phyloP scores from a whole-genome alignment of 2,797 vertebrate genomes.

The Sandelia bainsii region DNA sequence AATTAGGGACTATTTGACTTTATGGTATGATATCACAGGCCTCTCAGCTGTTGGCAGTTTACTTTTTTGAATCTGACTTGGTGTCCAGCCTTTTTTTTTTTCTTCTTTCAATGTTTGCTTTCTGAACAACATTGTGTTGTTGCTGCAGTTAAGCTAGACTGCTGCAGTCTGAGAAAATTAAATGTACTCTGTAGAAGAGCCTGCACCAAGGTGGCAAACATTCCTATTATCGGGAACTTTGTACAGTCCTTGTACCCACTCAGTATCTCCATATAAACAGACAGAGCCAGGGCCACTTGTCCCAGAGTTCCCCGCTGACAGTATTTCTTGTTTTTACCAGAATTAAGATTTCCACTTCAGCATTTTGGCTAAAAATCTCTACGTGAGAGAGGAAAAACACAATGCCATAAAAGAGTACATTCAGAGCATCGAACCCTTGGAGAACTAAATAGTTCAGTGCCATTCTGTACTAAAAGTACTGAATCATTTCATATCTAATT shows the following conservation, averaged over 20 bases:
- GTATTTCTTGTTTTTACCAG: neutral
- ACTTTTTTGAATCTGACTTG: conserved; percentile 52
- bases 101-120: conserved; percentile 68
- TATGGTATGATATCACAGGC: neutral
- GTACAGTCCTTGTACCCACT: conserved; percentile 78
- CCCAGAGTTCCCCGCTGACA: conserved; percentile 8
- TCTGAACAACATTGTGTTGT: conserved; percentile 69
- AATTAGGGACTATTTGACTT: neutral
- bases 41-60: conserved; percentile 6
- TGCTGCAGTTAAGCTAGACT: conserved; percentile 73
- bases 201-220: conserved; percentile 88
- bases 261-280: conserved; percentile 75
- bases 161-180: conserved; percentile 75
- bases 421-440: neutral
- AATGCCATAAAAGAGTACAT: conserved; percentile 6
- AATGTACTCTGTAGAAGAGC: conserved; percentile 61
- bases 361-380: neutral
- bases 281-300: conserved; percentile 61
- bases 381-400: conserved; percentile 18
- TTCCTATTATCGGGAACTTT: conserved; percentile 90
- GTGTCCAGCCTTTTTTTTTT: conserved; percentile 54
- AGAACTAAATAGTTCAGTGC: conserved; percentile 4
- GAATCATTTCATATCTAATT: conserved; percentile 16
- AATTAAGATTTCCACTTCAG: conserved; percentile 10
- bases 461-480: conserved; percentile 3